phyloP scores from a whole-genome alignment of 2,888 invertebrate species.

The Plutella xylostella region DNA sequence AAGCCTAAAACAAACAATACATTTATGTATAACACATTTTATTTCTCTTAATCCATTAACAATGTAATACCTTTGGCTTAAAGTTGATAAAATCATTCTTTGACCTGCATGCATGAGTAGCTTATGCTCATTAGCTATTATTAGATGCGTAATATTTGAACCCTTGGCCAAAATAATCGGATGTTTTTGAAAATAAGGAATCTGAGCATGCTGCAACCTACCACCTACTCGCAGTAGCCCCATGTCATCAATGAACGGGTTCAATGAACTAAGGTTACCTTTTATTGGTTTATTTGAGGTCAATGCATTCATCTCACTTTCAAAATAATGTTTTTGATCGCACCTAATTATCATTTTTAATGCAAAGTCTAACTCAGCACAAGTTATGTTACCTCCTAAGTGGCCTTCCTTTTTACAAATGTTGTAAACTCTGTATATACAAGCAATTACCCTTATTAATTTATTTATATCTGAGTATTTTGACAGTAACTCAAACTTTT shows the following conservation, averaged over 20 bases:
- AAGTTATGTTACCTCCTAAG: too few species aligned
- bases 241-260: conserved; percentile 2
- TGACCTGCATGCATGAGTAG: conserved; percentile 13
- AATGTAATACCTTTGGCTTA: conserved; percentile 16
- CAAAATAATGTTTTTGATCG: too few species aligned
- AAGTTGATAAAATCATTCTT: conserved; percentile 5
- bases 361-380: too few species aligned
- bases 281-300: too few species aligned
- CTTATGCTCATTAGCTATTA: conserved; percentile 9
- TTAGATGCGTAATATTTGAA: background rate
- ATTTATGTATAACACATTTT: conserved; percentile 18
- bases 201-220: background rate
- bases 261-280: background rate
- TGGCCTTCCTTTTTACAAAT: too few species aligned
- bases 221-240: conserved; percentile 4
- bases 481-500: too few species aligned
- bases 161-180: conserved; percentile 5
- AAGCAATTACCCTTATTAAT: too few species aligned
- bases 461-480: too few species aligned
- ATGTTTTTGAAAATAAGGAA: conserved; percentile 3
- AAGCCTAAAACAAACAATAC: conserved; percentile 17
- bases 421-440: too few species aligned
- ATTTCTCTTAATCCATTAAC: conserved; percentile 15
- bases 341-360: too few species aligned
- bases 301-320: too few species aligned